Percentiles rank a stretch among this genome's conserved stretches.
Conservation (phyloP, 53 echinoderm and acorn worm species). For the Echinarachnius parma region DNA sequence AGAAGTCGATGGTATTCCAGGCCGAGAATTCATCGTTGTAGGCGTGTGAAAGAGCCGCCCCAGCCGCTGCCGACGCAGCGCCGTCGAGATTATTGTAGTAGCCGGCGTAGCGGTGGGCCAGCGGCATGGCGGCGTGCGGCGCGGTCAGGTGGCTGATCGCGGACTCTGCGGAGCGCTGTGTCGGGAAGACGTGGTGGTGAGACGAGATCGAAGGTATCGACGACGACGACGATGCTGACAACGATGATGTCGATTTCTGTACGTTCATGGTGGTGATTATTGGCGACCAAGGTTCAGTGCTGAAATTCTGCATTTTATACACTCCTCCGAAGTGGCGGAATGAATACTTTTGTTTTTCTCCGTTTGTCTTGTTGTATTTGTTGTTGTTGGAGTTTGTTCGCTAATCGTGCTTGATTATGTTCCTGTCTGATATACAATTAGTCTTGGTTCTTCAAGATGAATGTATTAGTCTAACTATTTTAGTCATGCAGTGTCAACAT, state of each 20-base stretch:
- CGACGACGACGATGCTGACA: not conserved
- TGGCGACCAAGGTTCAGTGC: constrained; percentile 15
- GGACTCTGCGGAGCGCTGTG: not conserved
- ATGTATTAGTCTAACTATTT: too few relatives aligned
- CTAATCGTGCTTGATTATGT: not conserved
- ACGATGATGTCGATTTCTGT: not conserved
- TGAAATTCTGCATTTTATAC: constrained; percentile 32
- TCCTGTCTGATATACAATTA: too few relatives aligned
- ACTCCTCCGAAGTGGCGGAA: not conserved
- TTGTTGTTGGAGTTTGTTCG: not conserved
- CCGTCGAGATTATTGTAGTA: constrained; percentile 72
- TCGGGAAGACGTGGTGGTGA: constrained; percentile 6
- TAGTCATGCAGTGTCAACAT: too few relatives aligned
- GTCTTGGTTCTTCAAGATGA: too few relatives aligned
- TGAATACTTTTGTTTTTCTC: not conserved
- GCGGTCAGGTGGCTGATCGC: constrained; percentile 28
- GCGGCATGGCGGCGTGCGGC: constrained; percentile 48
- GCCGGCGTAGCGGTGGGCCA: constrained; percentile 72
- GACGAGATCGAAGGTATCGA: not conserved
- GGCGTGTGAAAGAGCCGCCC: constrained; percentile 31
- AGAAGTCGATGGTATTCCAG: constrained; percentile 78
- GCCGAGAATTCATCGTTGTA: constrained; percentile 83
- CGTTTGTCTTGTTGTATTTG: not conserved
- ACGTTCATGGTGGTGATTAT: not conserved
- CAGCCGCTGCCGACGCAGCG: constrained; percentile 9